Base-by-base conservation (phyloP, 1,140 invertebrate species). In the Phthorimaea operculella region DNA sequence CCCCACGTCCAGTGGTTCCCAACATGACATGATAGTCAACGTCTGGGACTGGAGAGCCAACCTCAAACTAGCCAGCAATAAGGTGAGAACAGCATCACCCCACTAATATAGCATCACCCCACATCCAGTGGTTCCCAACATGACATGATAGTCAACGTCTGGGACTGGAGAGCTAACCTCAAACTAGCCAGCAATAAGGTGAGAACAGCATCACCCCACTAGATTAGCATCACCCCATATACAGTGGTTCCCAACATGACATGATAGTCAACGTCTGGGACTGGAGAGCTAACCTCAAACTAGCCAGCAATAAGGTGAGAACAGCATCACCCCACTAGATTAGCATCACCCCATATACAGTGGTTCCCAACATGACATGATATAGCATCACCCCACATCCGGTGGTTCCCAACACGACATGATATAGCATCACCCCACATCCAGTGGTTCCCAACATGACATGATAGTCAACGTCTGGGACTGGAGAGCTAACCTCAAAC, bases 201-300 rank as follows among this genome's bases (percentile, higher is more conserved):
- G 21, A 28, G 21, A 28, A 28, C 6, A 47, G 9, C 6, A n/a
- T n/a, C n/a, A n/a, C n/a, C n/a, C n/a, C n/a, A n/a, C n/a, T n/a
- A n/a, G n/a, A n/a, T 36, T 12, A 36, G 34, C 34, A n/a, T n/a
- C n/a, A 97, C 81, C 90, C 98, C 58, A 96, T 98, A 21, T 98
- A 96, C 4, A 92, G 98, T 36, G 97, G 97, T 4, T 96, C 95
- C 3, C 95, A 98, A 4, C 96, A 98, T 86, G 97, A 98, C 80
- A 98, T 98, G 95, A 96, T 98, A 62, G 95, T 98, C 28, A 98
- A 98, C 82, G 96, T 98, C 18, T 98, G 96, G 94, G 96, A 98
- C 74, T 98, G 96, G 96, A 90, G 90, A 65, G 92, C 91, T 55
- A 95, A 95, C 69, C 90, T 95, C 45, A 98, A 98, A 87, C 90